Evolutionary conservation across 2,888 invertebrate genomes (phyloP), one percentile per base, ranked within the genome.

Genomic region (Vesta saturnalis): DNA sequence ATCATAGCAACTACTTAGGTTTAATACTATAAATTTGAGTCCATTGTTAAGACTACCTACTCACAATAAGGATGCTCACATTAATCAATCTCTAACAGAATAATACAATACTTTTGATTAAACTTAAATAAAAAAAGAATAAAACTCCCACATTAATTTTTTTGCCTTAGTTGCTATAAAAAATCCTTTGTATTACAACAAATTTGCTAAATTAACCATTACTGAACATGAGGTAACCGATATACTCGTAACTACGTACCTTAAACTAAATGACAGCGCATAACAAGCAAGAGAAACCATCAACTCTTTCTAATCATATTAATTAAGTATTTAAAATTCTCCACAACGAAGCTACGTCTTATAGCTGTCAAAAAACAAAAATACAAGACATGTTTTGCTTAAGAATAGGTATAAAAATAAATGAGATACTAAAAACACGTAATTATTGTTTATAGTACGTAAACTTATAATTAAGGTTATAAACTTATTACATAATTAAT

Each of bases 401-500:
- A 39, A n/a, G n/a, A n/a, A n/a, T n/a, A n/a, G n/a, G n/a, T 39
- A n/a, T 39, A 39, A n/a, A 39, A 39, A 39, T 39, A n/a, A 65
- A 60, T 65, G n/a, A n/a, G n/a, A n/a, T 66, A 66, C 66, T 55
- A 58, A 66, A 66, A 52, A 55, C 35, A 14, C 22, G 54, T 67
- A 58, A 67, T 62, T 67, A 58, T 30, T 63, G 62, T 67, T 67
- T 62, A 67, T 58, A 58, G 67, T 62, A 58, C 62, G 52, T 58
- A 67, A 67, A 59, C 62, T n/a, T 67, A 62, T 67, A 63, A 67
- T 65, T 67, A 62, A 58, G 62, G 67, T 18, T 59, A 21, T 58
- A 30, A 67, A 63, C 58, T 67, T 63, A 62, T 59, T 62, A 59
- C 62, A 58, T 62, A 67, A 62, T 67, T 67, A 67, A 67, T 67